Base-by-base conservation (phyloP, 2,888 invertebrate species). In the Maniola hyperantus region DNA sequence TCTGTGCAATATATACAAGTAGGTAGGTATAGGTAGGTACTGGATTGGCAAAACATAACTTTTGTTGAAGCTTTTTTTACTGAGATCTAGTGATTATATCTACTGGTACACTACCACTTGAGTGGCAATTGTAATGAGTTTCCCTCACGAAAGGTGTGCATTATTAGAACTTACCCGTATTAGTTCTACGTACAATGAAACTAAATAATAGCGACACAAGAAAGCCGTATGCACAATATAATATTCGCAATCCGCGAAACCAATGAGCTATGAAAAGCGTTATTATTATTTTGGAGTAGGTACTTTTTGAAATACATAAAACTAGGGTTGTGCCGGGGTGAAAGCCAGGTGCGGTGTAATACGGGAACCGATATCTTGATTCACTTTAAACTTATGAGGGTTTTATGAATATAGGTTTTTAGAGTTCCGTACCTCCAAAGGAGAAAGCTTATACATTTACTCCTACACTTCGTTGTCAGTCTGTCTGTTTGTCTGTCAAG, bases 361-460 rank as follows among this genome's bases (percentile, higher is more conserved):
- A 67, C 60, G 63, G 68, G 68, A 81, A 78, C 77, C 87, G 83
- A 85, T 89, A 92, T 92, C 91, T 92, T 91, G 92, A 91, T 90
- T 89, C 83, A 85, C 84, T 88, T 79, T 75, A 75, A 73, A 78
- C 76, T 78, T 84, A 86, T 87, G 82, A 87, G 90, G 88, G 90
- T 77, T 85, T 83, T 85, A 85, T 88, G 82, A 83, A 84, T 85
- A 85, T 85, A 77, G 83, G 80, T 83, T 83, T 87, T 26, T 26
- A 26, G 26, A 4, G 26, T 26, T 26, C 26, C 26, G 26, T 26
- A 26, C 1, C 26, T 4, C 2, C 4, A 26, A 26, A 26, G 4
- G 26, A 4, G n/a, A n/a, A n/a, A n/a, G n/a, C n/a, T n/a, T n/a
- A n/a, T n/a, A n/a, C n/a, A n/a, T n/a, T n/a, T n/a, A n/a, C n/a